Percentiles rank a stretch among this genome's conserved stretches.
Evolutionary conservation across 1,140 invertebrate species (phyloP).

Genomic region (Caenorhabditis latens): DNA sequence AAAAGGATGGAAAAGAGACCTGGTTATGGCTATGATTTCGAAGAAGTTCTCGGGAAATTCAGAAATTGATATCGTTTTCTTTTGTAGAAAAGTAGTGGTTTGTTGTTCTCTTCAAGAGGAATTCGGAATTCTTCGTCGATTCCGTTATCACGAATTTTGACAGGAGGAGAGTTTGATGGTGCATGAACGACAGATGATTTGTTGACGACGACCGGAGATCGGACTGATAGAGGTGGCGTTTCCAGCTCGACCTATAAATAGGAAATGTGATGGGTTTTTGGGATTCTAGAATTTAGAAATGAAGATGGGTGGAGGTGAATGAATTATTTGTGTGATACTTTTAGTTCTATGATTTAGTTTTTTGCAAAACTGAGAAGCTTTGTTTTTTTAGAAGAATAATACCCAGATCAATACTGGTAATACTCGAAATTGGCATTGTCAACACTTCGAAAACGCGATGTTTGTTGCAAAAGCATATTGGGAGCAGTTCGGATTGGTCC

Average conservation of each 20-base stretch:
- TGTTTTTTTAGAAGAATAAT: no score
- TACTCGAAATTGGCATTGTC: no score
- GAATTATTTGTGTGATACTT: conserved; percentile 8
- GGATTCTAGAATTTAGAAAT: background rate
- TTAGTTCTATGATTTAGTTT: background rate
- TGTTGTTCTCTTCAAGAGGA: conserved; percentile 65
- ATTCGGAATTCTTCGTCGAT: conserved; percentile 61
- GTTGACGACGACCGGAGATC: conserved; percentile 46
- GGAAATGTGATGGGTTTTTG: background rate
- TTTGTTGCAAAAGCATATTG: no score
- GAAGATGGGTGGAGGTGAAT: background rate
- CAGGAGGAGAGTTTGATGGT: conserved; percentile 37
- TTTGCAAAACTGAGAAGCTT: no score
- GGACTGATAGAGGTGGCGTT: conserved; percentile 17
- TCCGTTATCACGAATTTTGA: conserved; percentile 59
- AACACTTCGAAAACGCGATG: no score
- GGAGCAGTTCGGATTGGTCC: background rate
- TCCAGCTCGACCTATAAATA: conserved; percentile 36
- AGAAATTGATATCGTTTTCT: conserved; percentile 72
- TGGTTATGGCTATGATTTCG: conserved; percentile 67
- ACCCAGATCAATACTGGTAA: no score
- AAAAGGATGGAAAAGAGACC: conserved; percentile 20
- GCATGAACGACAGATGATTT: conserved; percentile 55
- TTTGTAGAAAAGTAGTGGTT: conserved; percentile 64
- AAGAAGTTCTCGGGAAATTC: conserved; percentile 69